Percentiles rank a stretch among this genome's conserved stretches.
phyloP scores from a whole-genome alignment of 1,140 invertebrate species.

The Habropoda laboriosa region DNA sequence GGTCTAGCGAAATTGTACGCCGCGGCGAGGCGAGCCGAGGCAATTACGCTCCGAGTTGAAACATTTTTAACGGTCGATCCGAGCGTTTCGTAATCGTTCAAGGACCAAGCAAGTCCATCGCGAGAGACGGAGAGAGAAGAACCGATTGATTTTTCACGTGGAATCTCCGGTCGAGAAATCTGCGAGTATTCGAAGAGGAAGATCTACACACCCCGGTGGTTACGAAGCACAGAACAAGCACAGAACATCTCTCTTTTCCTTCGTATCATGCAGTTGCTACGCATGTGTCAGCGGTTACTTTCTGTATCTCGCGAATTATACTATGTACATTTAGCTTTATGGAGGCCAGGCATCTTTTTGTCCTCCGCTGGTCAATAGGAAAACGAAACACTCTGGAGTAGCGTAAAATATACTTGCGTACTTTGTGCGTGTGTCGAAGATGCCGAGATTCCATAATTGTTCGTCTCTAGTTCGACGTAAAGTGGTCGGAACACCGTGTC shows the following conservation, averaged over 20 bases:
- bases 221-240: constrained; percentile 60
- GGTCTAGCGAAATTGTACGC: constrained; percentile 18
- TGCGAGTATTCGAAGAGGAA: too few relatives aligned
- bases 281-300: neutral
- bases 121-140: neutral
- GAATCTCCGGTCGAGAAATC: too few relatives aligned
- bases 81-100: neutral
- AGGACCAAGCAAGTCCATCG: too few relatives aligned
- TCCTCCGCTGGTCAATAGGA: neutral
- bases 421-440: neutral
- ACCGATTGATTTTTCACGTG: too few relatives aligned
- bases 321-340: neutral
- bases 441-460: constrained; percentile 42
- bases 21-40: neutral
- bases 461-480: constrained; percentile 25
- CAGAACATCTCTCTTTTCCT: constrained; percentile 44
- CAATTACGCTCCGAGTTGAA: constrained; percentile 14
- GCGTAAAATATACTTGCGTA: too few relatives aligned
- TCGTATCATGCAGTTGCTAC: constrained; percentile 58
- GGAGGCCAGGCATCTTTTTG: constrained; percentile 33
- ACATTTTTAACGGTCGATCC: neutral
- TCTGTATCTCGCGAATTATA: constrained; percentile 28
- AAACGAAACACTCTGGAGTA: too few relatives aligned
- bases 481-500: constrained; percentile 22
- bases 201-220: constrained; percentile 2